Evolutionary conservation across 2,888 invertebrate species (phyloP).

Genomic region (Portevinia maculata): DNA sequence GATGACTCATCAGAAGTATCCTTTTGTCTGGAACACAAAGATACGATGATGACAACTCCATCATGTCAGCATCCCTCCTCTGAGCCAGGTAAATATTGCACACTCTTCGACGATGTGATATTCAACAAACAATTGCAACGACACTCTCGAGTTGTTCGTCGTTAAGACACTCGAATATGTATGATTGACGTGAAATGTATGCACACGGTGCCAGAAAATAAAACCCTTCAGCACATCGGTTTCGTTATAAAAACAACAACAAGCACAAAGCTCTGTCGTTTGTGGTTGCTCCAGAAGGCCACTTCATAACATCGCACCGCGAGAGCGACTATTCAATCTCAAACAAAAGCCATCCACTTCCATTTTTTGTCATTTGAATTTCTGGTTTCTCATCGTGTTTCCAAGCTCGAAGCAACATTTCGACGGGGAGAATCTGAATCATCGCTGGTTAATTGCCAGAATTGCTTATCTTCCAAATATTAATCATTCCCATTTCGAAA

Average conservation of each 20-base stretch:
- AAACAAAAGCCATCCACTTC: slow-evolving; percentile 51
- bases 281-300: slow-evolving; percentile 50
- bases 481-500: slow-evolving; percentile 35
- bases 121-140: slow-evolving; percentile 11
- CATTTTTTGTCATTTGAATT: slow-evolving; percentile 38
- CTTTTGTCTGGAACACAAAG: slow-evolving; percentile 31
- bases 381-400: slow-evolving; percentile 22
- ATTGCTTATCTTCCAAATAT: slow-evolving; percentile 49
- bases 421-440: slow-evolving; percentile 52
- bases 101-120: not conserved
- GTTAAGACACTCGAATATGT: slow-evolving; percentile 15
- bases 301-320: slow-evolving; percentile 49
- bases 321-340: not conserved
- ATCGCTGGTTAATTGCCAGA: slow-evolving; percentile 3
- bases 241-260: not conserved
- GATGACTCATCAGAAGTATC: slow-evolving; percentile 51
- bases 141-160: slow-evolving; percentile 17
- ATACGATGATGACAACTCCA: slow-evolving; percentile 13
- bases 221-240: slow-evolving; percentile 33
- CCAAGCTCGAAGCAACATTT: not conserved
- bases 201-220: slow-evolving; percentile 24
- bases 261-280: slow-evolving; percentile 38
- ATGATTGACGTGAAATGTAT: slow-evolving; percentile 43
- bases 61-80: not conserved
- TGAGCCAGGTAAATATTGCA: slow-evolving; percentile 16